phyloP scores from a whole-genome alignment of 1,140 invertebrate genomes.

The Amphibalanus amphitrite region DNA sequence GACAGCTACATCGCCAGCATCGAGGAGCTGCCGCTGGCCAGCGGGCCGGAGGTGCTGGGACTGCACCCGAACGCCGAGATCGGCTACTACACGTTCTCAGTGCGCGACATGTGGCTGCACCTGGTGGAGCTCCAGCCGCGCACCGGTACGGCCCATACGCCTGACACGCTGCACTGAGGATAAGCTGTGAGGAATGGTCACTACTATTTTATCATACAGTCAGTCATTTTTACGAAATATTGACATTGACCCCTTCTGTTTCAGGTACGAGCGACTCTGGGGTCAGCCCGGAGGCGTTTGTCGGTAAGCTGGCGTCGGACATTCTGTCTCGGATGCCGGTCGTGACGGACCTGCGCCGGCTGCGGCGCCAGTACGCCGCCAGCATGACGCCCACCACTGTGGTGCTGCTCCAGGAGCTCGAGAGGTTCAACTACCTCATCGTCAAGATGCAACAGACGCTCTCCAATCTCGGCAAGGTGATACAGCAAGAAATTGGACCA shows the following conservation, averaged over 20 bases:
- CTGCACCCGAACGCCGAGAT: constrained; percentile 85
- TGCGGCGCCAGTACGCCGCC: constrained; percentile 53
- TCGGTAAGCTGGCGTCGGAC: neutral
- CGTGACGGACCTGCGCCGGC: constrained; percentile 52
- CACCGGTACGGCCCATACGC: constrained; percentile 45
- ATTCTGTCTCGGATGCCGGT: neutral
- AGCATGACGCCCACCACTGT: constrained; percentile 60
- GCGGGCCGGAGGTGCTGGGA: constrained; percentile 69
- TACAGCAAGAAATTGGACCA: no score
- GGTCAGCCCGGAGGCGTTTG: neutral
- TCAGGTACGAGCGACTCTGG: neutral
- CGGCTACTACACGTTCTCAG: constrained; percentile 67
- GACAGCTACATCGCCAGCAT: constrained; percentile 55
- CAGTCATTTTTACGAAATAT: no score
- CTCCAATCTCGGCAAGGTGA: constrained; percentile 47
- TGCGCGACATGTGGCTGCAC: constrained; percentile 61
- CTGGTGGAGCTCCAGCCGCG: constrained; percentile 73
- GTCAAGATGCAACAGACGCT: constrained; percentile 50
- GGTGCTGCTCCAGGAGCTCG: constrained; percentile 72
- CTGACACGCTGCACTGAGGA: no score
- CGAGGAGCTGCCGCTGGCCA: constrained; percentile 48
- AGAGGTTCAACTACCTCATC: constrained; percentile 65
- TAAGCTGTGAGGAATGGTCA: no score
- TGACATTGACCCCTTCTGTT: no score
- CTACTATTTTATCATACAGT: no score